Conservation (phyloP, 2,797 vertebrate species). For the Cyclura pinguis region DNA sequence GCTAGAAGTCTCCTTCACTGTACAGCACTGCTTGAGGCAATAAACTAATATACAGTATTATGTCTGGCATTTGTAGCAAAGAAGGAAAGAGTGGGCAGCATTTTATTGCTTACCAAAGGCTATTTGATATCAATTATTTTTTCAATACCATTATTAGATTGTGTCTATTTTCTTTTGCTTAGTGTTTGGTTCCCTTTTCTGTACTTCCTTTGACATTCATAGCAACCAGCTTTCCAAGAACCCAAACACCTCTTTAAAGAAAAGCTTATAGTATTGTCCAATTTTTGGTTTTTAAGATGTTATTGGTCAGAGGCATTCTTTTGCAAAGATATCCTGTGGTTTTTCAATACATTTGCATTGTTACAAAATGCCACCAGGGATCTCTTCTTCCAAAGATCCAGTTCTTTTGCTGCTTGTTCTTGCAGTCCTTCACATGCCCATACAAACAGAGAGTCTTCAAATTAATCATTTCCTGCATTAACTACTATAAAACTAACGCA, state of each 20-base stretch:
- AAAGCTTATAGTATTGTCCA: neutral
- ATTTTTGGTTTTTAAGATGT: neutral
- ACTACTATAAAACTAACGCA: neutral
- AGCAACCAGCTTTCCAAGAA: neutral
- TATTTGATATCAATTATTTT: neutral
- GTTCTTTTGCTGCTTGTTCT: neutral
- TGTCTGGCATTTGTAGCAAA: neutral
- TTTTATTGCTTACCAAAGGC: neutral
- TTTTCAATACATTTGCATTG: neutral
- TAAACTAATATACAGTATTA: too few species aligned
- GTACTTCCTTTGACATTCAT: neutral
- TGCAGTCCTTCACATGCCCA: neutral
- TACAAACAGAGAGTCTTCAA: neutral
- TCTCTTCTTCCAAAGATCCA: neutral
- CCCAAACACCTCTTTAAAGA: neutral
- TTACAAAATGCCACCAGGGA: too few species aligned
- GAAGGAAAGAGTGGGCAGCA: neutral
- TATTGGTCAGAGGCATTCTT: neutral
- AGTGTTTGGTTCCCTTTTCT: neutral
- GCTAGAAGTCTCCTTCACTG: neutral
- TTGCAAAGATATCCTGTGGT: neutral
- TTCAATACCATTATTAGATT: neutral
- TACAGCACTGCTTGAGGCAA: neutral
- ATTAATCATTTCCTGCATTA: neutral
- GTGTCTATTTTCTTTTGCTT: neutral